Evolutionary conservation across 2,888 invertebrate species (phyloP), one percentile per base, ranked within the genome.

Genomic region (Barypeithes pellucidus): DNA sequence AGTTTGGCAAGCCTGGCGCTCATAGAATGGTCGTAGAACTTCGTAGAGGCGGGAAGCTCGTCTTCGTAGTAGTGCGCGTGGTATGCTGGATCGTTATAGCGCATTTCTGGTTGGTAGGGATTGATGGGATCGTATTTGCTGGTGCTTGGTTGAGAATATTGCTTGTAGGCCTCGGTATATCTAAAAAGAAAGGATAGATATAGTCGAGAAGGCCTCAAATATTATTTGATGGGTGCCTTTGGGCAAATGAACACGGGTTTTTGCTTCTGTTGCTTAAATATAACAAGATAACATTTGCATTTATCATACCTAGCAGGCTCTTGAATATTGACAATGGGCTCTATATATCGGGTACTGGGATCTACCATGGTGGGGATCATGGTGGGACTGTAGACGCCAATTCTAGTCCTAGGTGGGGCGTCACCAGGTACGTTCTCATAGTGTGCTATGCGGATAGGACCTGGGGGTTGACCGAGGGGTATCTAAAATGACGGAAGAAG

Each of bases 341-440:
- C 85, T 24, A 85, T 80, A 73, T 85, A 84, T 16, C 82, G 79
- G 4, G 80, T 75, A 47, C 77, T 81, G 8, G 83, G 79, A 60
- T 83, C 83, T 77, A 85, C 79, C 76, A 83, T 70, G 76, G 84
- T 57, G 2, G 81, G 76, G 62, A 79, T 80, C 33, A 79, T 75
- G 7, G 87, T 87, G 1, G 89, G 88, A 76, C 88, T 88, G 81
- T 89, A 89, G 65, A 89, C 86, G 2, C 87, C 87, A 76, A 85
- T 87, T 61, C 88, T 83, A 61, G 87, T 87, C 68, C 88, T 77
- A 0, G 84, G 82, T 3, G 80, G 80, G 8, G 81, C 80, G 54
- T 84, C 83, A 22, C 78, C 78, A 8, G 85, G 82, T 41, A 86
- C 87, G 9, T 89, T 89, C 79, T 90, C 90, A 80, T 89, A 90